Base-by-base conservation (phyloP, 92 coral and sea anemone species). In the Blastomussa wellsi region DNA sequence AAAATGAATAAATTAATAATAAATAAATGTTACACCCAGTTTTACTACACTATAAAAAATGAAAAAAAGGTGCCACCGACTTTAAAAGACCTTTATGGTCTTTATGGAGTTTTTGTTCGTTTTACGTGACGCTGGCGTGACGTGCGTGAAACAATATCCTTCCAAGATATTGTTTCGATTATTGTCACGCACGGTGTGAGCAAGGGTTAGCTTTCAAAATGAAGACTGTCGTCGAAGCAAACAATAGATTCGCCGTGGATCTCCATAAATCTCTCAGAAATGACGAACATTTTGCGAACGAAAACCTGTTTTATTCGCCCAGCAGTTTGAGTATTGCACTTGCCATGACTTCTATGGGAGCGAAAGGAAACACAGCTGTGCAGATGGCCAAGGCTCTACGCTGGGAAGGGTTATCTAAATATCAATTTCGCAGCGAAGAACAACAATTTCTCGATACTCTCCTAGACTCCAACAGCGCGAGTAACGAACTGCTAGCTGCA, bases 301-400 rank as follows among this genome's bases (percentile, higher is more conserved):
- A 90, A 72, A 93, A 95, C 73, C 76, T 93, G 65, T 95, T 95
- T 79, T 95, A 87, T 73, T 95, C 98, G 24, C 98, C 98, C 29
- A 76, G 92, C 39, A 96, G 98, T 87, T 55, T 96, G 70, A 79
- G 90, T 79, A 59, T 92, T 42, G 98, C 98, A 2, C 88, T 94
- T 16, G 98, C 94, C 26, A 96, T 96, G 98, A 92, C 91, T 60
- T 92, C 84, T 82, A 82, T 82, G 79, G 98, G 98, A 29, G 96
- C 98, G 15, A 92, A 86, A 47, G 96, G 88, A 22, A 80, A 89
- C 70, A 92, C 98, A 62, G 98, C 96, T 10, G 85, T 60, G 52
- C 93, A 94, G 88, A 85, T 96, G 62, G 89, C 95, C 72, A 79
- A 79, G 51, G 96, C 86, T 60, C 83, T 92, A 20, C 86, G 91